Conservation (phyloP, 2,797 vertebrate species). For the Falco peregrinus region DNA sequence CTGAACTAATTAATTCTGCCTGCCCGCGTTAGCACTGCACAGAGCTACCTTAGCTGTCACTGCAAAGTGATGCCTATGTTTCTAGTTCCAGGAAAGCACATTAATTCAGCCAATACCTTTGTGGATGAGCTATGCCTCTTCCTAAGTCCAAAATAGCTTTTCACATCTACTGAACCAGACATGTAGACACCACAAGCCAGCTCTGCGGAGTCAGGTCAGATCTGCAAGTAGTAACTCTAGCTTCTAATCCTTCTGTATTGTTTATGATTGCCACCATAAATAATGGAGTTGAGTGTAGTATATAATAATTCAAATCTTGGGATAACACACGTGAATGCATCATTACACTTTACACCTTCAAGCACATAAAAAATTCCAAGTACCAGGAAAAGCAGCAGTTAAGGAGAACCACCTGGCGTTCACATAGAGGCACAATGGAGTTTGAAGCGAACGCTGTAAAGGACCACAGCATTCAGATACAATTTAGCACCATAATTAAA, state of each 20-base stretch:
- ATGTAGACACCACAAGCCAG: not conserved
- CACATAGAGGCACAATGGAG: not conserved
- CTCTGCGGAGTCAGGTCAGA: not conserved
- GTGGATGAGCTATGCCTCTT: not conserved
- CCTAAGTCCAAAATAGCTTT: slow-evolving; percentile 13
- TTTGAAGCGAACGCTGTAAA: not conserved
- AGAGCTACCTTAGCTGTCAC: not conserved
- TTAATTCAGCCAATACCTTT: not conserved
- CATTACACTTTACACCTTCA: not conserved
- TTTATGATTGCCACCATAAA: not conserved
- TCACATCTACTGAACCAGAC: not conserved
- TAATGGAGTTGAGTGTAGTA: not conserved
- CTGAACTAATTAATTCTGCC: not conserved
- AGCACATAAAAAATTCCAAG: not conserved
- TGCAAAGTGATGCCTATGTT: not conserved
- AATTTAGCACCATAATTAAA: slow-evolving; percentile 1
- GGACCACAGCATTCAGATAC: not conserved
- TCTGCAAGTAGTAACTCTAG: not conserved
- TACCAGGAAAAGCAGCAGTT: not conserved
- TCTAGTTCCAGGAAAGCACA: not conserved
- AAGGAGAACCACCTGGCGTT: not conserved
- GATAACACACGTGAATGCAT: not conserved
- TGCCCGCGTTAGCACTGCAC: not conserved
- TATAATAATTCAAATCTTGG: not conserved
- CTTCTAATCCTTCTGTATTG: not conserved